Conservation (phyloP, 2,113 vertebrate species). For the Saguinus imperator region DNA sequence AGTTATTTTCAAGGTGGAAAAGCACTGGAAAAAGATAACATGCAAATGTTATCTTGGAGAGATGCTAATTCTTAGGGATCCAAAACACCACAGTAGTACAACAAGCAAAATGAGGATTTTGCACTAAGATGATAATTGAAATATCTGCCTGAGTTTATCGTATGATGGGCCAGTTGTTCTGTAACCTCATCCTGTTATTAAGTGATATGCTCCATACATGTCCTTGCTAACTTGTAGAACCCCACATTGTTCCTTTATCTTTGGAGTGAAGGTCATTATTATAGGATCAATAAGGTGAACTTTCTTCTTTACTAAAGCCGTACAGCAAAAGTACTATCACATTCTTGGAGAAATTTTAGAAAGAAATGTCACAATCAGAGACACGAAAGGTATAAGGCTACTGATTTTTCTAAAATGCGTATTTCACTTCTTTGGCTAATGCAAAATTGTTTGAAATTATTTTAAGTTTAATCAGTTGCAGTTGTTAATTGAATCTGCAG, state of each 20-base stretch:
- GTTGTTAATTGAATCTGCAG: neutral
- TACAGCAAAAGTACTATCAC: neutral
- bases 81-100: neutral
- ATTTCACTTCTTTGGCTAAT: neutral
- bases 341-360: neutral
- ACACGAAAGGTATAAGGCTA: neutral
- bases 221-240: neutral
- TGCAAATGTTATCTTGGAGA: neutral
- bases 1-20: neutral
- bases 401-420: neutral
- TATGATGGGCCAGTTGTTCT: neutral
- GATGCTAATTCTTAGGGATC: neutral
- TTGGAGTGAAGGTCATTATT: neutral
- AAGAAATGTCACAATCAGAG: neutral
- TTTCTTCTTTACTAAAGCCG: neutral
- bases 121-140: neutral
- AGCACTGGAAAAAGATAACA: neutral
- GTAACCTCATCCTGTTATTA: neutral
- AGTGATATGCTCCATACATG: neutral
- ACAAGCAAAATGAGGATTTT: neutral
- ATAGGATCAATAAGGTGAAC: neutral
- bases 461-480: neutral
- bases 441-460: neutral
- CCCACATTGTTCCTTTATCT: neutral
- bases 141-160: neutral